These are phyloP conservation scores for Phengaris alcon DNA, from an alignment of 2,888 invertebrate species.

Conservation along the genomic window DNA sequence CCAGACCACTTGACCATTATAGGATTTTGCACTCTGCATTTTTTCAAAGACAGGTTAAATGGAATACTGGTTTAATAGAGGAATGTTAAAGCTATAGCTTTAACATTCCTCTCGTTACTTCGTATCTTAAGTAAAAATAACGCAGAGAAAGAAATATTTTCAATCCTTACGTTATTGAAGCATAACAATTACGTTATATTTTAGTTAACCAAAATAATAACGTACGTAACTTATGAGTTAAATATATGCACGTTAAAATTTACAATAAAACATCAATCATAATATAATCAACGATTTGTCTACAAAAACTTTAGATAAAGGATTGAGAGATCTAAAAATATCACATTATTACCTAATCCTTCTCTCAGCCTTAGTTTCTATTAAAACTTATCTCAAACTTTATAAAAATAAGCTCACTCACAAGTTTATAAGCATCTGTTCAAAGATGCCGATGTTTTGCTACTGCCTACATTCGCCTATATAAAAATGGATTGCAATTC, in stretches of 20 bases:
- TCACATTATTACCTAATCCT: neutral
- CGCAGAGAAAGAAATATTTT: neutral
- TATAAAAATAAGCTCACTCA: neutral
- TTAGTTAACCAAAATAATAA: no score
- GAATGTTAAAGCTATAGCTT: no score
- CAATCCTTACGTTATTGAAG: no score
- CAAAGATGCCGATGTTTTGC: no score
- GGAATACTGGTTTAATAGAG: constrained; percentile 3
- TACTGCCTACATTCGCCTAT: no score
- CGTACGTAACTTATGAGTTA: neutral
- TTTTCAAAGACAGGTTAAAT: constrained; percentile 21
- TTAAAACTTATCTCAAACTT: neutral
- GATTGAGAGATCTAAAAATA: neutral
- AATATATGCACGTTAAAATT: neutral
- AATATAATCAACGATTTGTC: neutral
- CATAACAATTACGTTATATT: no score
- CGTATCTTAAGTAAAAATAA: neutral
- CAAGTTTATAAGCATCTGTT: no score
- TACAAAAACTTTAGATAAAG: neutral
- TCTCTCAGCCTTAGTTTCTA: neutral
- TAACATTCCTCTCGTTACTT: neutral
- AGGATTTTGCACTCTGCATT: constrained; percentile 13
- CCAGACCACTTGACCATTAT: constrained; percentile 1
- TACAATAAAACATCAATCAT: neutral
- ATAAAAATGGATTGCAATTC: no score